Conservation (phyloP, 2,888 invertebrate genomes). For the Parthenolecanium corni region DNA sequence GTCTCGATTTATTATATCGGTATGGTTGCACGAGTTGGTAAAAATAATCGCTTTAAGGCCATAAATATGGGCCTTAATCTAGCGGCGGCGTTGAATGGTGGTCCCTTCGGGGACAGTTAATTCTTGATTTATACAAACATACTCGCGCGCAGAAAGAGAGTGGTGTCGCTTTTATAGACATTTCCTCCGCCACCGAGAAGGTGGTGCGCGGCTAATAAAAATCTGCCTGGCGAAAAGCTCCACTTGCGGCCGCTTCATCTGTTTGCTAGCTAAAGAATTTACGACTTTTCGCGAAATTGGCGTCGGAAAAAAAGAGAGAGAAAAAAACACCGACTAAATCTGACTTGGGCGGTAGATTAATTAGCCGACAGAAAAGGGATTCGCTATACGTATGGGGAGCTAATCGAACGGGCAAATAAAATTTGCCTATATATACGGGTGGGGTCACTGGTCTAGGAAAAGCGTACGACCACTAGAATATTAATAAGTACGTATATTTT, state of each 20-base stretch:
- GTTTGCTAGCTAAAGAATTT: background rate
- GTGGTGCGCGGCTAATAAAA: background rate
- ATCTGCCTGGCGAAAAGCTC: background rate
- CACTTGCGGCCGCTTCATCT: background rate
- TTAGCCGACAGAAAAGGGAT: no score
- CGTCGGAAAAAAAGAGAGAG: background rate
- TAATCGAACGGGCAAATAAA: no score
- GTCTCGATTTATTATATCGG: no score
- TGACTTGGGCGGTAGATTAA: no score
- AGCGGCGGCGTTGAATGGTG: conserved; percentile 27
- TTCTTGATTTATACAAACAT: conserved; percentile 26
- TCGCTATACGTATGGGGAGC: no score
- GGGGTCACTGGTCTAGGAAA: no score
- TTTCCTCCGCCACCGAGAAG: background rate
- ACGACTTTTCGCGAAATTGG: background rate
- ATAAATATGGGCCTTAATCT: conserved; percentile 25
- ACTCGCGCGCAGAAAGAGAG: background rate
- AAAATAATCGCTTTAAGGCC: conserved; percentile 26
- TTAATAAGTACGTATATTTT: no score
- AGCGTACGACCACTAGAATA: no score
- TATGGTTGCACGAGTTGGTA: background rate
- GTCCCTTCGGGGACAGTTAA: conserved; percentile 29
- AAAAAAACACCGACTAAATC: background rate
- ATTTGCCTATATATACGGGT: no score
- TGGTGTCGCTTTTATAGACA: no score